Evolutionary conservation across 2,113 vertebrate species (phyloP), one percentile per base, ranked within the genome.

Genomic region (Carassius auratus): DNA sequence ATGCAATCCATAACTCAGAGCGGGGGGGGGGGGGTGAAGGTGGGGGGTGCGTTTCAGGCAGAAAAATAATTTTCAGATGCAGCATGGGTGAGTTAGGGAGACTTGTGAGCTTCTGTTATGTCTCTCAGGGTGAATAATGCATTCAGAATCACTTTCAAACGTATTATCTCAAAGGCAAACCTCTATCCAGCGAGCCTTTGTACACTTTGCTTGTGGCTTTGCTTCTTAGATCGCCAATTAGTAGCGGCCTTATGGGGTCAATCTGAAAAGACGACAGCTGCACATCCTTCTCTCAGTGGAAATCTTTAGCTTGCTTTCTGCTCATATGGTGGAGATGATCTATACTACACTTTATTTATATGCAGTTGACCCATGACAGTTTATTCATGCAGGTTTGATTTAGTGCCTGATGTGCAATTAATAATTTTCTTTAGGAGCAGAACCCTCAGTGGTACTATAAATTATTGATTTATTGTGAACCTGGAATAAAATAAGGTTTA

Each of bases 41-140:
- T 36, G 76, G 85, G 68, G 59, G n/a, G 80, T 81, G 77, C 19
- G 76, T 86, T 81, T 86, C 71, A 81, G 85, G 77, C 87, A 88
- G 84, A 62, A 86, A 84, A 81, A 62, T 76, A n/a, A 88, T 86
- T 86, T 84, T 86, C 81, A 81, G 52, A 86, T 82, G 79, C 87
- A 86, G 61, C 81, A 84, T 59, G 45, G 57, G 36, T 84, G 75
- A 84, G 73, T 88, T 76, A 84, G 81, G 45, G 45, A 68, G 62
- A 68, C 61, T 68, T 81, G 62, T 26, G 79, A 64, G 62, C 62
- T 81, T 50, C 42, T 66, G n/a, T 68, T 68, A 26, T 81, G 50
- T 81, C 79, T 64, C 62, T 68, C 23, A 26, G 75, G 42, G 38
- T 68, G 17, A 81, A 81, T 81, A 69, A 81, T 81, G 79, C 71